Conservation (phyloP, 2,888 invertebrate species). For the Itoplectis maculator region DNA sequence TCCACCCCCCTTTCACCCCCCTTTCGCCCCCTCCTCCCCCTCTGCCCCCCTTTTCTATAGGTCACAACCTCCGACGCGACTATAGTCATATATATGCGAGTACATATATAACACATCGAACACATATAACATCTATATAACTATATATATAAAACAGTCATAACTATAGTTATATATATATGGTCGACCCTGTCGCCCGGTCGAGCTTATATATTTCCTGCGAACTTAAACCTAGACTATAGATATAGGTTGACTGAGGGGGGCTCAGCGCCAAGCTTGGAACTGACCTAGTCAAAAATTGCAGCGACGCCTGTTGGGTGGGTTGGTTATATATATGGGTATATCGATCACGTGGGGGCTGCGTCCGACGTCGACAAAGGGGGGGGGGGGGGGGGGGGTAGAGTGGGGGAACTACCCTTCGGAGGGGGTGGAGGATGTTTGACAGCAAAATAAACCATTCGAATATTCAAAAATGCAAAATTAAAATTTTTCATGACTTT, state of each 20-base stretch:
- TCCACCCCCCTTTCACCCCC: slow-evolving; percentile 55
- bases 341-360: slow-evolving; percentile 58
- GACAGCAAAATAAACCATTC: too few species aligned
- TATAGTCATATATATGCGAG: too few species aligned
- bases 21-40: too few species aligned
- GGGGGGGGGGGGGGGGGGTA: too few species aligned
- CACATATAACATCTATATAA: too few species aligned
- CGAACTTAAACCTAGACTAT: background rate
- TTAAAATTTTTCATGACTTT: too few species aligned
- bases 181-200: background rate
- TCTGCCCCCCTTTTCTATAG: slow-evolving; percentile 61
- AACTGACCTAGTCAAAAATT: slow-evolving; percentile 74
- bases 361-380: too few species aligned
- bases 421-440: slow-evolving; percentile 32
- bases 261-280: slow-evolving; percentile 59
- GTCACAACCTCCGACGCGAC: slow-evolving; percentile 70
- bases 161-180: background rate
- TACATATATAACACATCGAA: too few species aligned
- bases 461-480: too few species aligned
- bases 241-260: slow-evolving; percentile 41
- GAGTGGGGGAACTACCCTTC: too few species aligned
- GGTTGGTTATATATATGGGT: too few species aligned
- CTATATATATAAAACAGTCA: too few species aligned
- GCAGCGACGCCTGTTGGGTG: slow-evolving; percentile 50
- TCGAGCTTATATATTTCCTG: background rate